phyloP scores from a whole-genome alignment of 2,888 invertebrate species.

The Odontocerum albicorne region DNA sequence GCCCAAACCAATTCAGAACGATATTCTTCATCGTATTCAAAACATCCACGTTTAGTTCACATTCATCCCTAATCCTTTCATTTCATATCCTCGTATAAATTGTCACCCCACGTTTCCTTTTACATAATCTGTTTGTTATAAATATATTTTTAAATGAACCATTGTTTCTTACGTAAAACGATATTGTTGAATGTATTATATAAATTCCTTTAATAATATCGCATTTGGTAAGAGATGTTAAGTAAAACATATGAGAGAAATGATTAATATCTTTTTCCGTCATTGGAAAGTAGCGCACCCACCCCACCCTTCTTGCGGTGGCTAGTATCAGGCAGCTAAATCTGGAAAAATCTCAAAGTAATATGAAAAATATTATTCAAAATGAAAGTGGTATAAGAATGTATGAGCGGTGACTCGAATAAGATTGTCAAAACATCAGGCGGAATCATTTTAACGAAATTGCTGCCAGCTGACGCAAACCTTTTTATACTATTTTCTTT shows the following conservation, averaged over 20 bases:
- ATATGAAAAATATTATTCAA: slow-evolving; percentile 35
- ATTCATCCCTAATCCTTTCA: too few relatives aligned
- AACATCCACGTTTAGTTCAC: too few relatives aligned
- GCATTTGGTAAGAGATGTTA: slow-evolving; percentile 9
- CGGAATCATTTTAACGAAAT: background rate
- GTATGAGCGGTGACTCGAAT: slow-evolving; percentile 17
- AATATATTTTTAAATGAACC: too few relatives aligned
- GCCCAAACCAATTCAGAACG: too few relatives aligned
- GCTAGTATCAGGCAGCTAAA: slow-evolving; percentile 32
- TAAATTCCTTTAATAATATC: background rate
- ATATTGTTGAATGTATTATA: too few relatives aligned
- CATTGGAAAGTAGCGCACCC: slow-evolving; percentile 1
- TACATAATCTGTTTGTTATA: too few relatives aligned
- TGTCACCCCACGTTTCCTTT: too few relatives aligned
- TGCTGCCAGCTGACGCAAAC: too few relatives aligned
- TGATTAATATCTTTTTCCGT: slow-evolving; percentile 20
- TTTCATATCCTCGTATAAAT: too few relatives aligned
- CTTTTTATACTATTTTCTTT: too few relatives aligned
- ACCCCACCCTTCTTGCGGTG: slow-evolving; percentile 1
- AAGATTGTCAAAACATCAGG: background rate
- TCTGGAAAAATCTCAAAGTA: slow-evolving; percentile 35
- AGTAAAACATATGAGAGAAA: slow-evolving; percentile 16
- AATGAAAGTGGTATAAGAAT: slow-evolving; percentile 34
- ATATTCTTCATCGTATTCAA: too few relatives aligned
- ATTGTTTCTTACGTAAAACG: too few relatives aligned